These are phyloP conservation scores for Drosophila kikkawai DNA, from an alignment of 1,140 invertebrate species.

Conservation along the genomic window DNA sequence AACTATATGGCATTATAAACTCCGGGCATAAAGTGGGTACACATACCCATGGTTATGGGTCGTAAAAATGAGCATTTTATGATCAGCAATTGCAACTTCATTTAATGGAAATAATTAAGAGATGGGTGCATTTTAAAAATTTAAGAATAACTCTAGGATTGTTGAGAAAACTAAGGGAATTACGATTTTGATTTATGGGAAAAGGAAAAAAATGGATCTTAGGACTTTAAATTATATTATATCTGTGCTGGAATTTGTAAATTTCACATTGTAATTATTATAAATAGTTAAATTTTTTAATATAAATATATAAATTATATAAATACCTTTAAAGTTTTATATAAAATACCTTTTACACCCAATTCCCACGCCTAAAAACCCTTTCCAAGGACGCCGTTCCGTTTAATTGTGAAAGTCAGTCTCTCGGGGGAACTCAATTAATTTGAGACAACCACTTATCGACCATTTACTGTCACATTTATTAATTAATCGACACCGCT, in stretches of 20 bases:
- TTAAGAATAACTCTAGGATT: neutral
- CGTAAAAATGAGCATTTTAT: slow-evolving; percentile 45
- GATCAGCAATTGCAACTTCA: slow-evolving; percentile 38
- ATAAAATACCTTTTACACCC: neutral
- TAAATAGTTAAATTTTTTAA: neutral
- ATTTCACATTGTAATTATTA: too few relatives aligned
- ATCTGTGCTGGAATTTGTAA: too few relatives aligned
- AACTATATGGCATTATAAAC: slow-evolving; percentile 10
- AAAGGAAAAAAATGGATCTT: neutral
- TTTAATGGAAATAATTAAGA: slow-evolving; percentile 15
- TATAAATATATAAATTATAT: neutral
- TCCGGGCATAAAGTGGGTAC: slow-evolving; percentile 5
- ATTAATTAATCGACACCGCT: slow-evolving; percentile 75
- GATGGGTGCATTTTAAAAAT: neutral
- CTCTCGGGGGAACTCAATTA: slow-evolving; percentile 29
- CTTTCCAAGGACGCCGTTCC: slow-evolving; percentile 22
- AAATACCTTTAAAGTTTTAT: neutral
- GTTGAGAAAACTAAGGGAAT: too few relatives aligned
- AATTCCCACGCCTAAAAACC: slow-evolving; percentile 26
- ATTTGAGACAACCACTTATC: slow-evolving; percentile 65
- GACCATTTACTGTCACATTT: slow-evolving; percentile 81
- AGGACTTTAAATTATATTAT: neutral
- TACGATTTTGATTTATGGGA: neutral
- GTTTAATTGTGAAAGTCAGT: slow-evolving; percentile 31
- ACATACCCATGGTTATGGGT: slow-evolving; percentile 24